Evolutionary conservation across 2,888 invertebrate genomes (phyloP), one percentile per base, ranked within the genome.

Genomic region (Nasonovia ribisnigri): DNA sequence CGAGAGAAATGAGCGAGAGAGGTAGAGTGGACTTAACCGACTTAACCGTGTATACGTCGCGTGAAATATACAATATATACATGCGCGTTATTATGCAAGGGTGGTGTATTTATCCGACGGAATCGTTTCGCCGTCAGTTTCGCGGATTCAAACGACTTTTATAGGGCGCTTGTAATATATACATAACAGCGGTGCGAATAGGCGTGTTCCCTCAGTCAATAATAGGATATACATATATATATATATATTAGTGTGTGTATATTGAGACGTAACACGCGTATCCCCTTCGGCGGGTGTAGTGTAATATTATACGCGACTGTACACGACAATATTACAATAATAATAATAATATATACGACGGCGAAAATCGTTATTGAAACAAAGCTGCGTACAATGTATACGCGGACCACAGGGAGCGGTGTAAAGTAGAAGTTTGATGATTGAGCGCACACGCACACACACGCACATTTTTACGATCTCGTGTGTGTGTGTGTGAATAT

Each of bases 361-460:
- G 46, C 60, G 92, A 92, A 92, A 92, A 86, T 92, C 92, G 92
- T 92, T 92, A 92, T 92, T 92, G 92, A 92, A 92, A 92, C 92
- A 92, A 92, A 92, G 60, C 92, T 60, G 60, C 24, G 42, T 26
- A 84, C 43, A 89, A 89, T 88, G 36, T 43, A n/a, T n/a, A n/a
- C n/a, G 20, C 36, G 6, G 77, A 77, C 84, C 84, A 36, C 86
- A 86, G 92, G 92, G 92, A 90, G n/a, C 13, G 77, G 36, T 77
- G 77, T 77, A 77, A 20, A 77, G 60, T 46, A 67, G n/a, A n/a
- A 60, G 46, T 90, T n/a, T 90, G 26, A 67, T n/a, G 43, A n/a
- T 20, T 20, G 26, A 42, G 54, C 54, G 26, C 88, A 42, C 88
- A 54, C 57, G 1, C 57, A 16, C n/a, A 24, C 57, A 29, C 29